Evolutionary conservation across 1,140 invertebrate genomes (phyloP).

Genomic region (Bombus terrestris): DNA sequence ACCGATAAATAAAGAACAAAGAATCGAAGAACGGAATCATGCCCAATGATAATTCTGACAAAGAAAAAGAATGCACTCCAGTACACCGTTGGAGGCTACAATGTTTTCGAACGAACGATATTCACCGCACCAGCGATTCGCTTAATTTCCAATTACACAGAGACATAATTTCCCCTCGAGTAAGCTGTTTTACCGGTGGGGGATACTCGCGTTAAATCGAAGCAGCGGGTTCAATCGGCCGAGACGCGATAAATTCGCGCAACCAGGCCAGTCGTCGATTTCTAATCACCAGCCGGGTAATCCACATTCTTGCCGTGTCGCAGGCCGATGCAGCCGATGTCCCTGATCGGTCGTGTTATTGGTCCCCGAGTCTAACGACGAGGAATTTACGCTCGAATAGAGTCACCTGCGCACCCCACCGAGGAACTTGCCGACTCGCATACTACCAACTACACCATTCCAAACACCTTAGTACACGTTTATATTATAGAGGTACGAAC

Average conservation of each 20-base stretch:
- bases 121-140: neutral
- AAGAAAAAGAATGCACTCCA: neutral
- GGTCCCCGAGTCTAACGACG: conserved; percentile 42
- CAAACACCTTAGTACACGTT: conserved; percentile 18
- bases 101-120: neutral
- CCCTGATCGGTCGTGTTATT: conserved; percentile 34
- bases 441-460: conserved; percentile 8
- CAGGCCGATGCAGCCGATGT: neutral
- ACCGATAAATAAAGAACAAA: no score
- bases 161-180: neutral
- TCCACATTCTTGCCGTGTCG: conserved; percentile 25
- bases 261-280: conserved; percentile 28
- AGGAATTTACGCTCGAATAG: conserved; percentile 56
- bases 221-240: neutral
- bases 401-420: conserved; percentile 61
- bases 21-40: neutral
- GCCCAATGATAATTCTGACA: neutral
- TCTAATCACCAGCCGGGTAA: conserved; percentile 16
- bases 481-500: conserved; percentile 53
- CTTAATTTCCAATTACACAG: conserved; percentile 21
- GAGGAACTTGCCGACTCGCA: conserved; percentile 49
- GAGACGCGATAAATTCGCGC: conserved; percentile 1
- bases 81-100: neutral
- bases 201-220: neutral
- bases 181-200: neutral